Evolutionary conservation across 2,888 invertebrate genomes (phyloP).

Genomic region (Fragum fragum): DNA sequence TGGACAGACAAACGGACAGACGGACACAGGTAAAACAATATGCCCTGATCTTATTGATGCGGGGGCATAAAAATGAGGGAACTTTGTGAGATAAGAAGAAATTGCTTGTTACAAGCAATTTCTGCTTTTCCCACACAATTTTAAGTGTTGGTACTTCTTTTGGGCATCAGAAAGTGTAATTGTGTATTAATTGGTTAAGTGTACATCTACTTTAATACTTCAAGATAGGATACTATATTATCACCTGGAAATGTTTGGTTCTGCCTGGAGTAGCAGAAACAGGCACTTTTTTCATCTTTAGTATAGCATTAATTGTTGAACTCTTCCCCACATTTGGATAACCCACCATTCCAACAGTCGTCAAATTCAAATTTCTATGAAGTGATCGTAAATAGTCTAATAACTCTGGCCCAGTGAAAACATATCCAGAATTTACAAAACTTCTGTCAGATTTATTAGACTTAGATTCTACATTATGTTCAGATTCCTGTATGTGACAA

Average conservation of each 20-base stretch:
- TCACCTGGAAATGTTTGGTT: slow-evolving; percentile 96
- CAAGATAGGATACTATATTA: too few species aligned
- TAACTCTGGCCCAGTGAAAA: slow-evolving; percentile 75
- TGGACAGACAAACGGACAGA: too few species aligned
- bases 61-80: too few species aligned
- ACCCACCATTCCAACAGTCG: slow-evolving; percentile 95
- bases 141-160: too few species aligned
- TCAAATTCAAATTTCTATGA: slow-evolving; percentile 83
- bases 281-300: slow-evolving; percentile 92
- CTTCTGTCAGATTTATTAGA: neutral
- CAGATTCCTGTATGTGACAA: neutral
- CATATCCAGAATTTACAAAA: slow-evolving; percentile 39
- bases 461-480: neutral
- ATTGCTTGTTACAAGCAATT: too few species aligned
- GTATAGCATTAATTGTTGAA: slow-evolving; percentile 97
- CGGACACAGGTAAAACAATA: too few species aligned
- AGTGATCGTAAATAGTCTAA: slow-evolving; percentile 74
- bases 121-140: too few species aligned
- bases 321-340: slow-evolving; percentile 99
- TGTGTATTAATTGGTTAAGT: too few species aligned
- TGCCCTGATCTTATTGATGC: too few species aligned
- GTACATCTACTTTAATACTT: too few species aligned
- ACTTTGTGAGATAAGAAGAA: too few species aligned
- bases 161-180: too few species aligned
- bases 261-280: slow-evolving; percentile 99